Base-by-base conservation (phyloP, 2,113 vertebrate species). In the Albula glossodonta region DNA sequence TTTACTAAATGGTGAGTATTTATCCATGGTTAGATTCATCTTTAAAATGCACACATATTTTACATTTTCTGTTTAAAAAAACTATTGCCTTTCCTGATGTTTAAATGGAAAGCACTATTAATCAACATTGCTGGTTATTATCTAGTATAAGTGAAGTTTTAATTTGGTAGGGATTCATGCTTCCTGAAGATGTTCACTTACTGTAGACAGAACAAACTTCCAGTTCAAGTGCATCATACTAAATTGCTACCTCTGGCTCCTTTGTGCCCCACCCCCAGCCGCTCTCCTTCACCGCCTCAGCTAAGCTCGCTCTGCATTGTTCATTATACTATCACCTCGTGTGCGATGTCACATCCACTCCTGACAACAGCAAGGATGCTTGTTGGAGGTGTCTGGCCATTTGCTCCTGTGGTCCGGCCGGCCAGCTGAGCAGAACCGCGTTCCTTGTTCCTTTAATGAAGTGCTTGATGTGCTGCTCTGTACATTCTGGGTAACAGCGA, bases 401-500 rank as follows among this genome's bases (percentile, higher is more conserved):
- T 83, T 83, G 77, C 86, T 84, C 13, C 48, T 48, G 52, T 25
- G 25, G 83, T 83, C 86, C 80, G 77, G 84, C 88, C 85, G 89
- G 79, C 85, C 51, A 79, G 81, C 83, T 19, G 82, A 86, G 83
- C 88, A 74, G 70, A 0, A 74, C n/a, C 74, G 87, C 89, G 89
- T 87, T 85, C 89, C 88, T 87, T 84, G 84, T 85, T 88, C 87
- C 88, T 83, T 89, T 92, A 92, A 88, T 91, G 84, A 89, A 88
- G 85, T 90, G 88, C 86, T 89, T 89, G 86, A 90, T 89, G 84
- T 83, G 92, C 88, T 92, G 91, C 90, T 91, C 84, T 83, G 93
- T 92, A 91, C 91, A 89, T 93, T 89, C 82, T 86, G 89, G 90
- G 91, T 90, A 91, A 86, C n/a, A 86, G 89, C 90, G 91, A 88